Evolutionary conservation across 1,140 invertebrate species (phyloP).

Genomic region (Drosophila setifemur): DNA sequence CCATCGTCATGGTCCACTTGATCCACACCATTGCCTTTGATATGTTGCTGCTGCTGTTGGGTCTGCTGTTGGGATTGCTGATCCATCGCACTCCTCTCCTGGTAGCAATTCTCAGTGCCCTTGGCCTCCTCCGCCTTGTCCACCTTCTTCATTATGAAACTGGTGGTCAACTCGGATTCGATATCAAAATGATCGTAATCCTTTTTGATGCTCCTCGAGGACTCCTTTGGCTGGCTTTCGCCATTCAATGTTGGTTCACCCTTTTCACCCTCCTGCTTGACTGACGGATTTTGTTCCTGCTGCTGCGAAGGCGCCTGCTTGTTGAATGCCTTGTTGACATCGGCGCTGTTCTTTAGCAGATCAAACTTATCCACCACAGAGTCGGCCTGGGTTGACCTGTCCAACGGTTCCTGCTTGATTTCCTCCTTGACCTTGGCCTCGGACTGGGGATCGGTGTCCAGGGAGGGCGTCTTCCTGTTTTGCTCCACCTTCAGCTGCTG

Average conservation of each 20-base stretch:
- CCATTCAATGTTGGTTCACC: constrained; percentile 38
- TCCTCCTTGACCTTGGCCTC: constrained; percentile 66
- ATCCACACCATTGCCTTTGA: constrained; percentile 38
- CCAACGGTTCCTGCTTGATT: constrained; percentile 65
- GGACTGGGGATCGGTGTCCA: background rate
- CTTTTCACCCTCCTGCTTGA: constrained; percentile 50
- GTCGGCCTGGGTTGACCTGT: constrained; percentile 16
- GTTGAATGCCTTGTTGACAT: constrained; percentile 58
- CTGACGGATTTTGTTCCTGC: background rate
- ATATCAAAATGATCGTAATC: constrained; percentile 81
- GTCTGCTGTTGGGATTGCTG: constrained; percentile 32
- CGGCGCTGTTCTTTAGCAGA: constrained; percentile 68
- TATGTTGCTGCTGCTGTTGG: constrained; percentile 44
- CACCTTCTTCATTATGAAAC: constrained; percentile 80
- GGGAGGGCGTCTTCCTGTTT: background rate
- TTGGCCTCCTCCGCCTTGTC: constrained; percentile 54
- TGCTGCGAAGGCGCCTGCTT: constrained; percentile 30
- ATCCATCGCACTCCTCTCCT: constrained; percentile 21
- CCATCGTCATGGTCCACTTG: constrained; percentile 83
- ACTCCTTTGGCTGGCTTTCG: constrained; percentile 26
- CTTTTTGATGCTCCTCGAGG: constrained; percentile 57
- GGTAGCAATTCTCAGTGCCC: constrained; percentile 24
- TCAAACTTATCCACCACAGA: constrained; percentile 65
- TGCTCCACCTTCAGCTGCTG: constrained; percentile 47
- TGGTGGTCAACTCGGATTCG: constrained; percentile 77